These are phyloP conservation scores for Neoascia interrupta DNA, from an alignment of 2,888 invertebrate genomes.

Conservation along the genomic window DNA sequence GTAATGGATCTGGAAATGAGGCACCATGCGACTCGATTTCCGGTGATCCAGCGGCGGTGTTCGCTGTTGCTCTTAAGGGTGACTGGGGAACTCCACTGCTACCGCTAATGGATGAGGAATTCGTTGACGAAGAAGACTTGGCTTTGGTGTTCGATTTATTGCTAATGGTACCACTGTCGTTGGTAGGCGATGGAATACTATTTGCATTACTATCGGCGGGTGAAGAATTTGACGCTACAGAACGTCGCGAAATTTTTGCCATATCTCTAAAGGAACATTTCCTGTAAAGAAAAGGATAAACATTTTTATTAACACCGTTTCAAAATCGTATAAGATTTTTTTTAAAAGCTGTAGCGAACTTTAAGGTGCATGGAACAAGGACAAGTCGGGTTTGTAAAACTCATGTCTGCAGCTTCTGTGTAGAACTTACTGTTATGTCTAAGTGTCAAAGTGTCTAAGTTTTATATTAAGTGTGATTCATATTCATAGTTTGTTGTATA, in stretches of 20 bases:
- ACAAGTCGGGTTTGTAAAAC: too few relatives aligned
- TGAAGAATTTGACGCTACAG: slow-evolving; percentile 74
- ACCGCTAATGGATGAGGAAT: slow-evolving; percentile 62
- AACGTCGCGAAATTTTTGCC: slow-evolving; percentile 80
- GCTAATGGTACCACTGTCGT: slow-evolving; percentile 70
- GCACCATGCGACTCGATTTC: slow-evolving; percentile 50
- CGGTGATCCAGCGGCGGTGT: slow-evolving; percentile 38
- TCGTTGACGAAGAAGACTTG: slow-evolving; percentile 72
- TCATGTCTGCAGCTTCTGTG: too few relatives aligned
- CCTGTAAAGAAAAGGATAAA: slow-evolving; percentile 72
- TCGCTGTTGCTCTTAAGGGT: slow-evolving; percentile 50
- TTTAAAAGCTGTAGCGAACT: too few relatives aligned
- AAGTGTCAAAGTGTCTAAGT: too few relatives aligned
- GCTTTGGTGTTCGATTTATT: slow-evolving; percentile 61
- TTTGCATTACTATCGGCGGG: slow-evolving; percentile 64
- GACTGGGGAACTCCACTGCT: slow-evolving; percentile 31
- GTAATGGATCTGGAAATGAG: slow-evolving; percentile 69
- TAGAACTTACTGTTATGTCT: too few relatives aligned
- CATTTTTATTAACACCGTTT: not conserved
- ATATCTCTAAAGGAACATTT: slow-evolving; percentile 80
- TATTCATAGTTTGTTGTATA: too few relatives aligned
- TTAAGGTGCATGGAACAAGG: too few relatives aligned
- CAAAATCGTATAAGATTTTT: too few relatives aligned
- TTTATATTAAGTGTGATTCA: too few relatives aligned
- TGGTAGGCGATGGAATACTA: slow-evolving; percentile 73